These are phyloP conservation scores for Aurelia aurita DNA, from an alignment of 30 jellyfish, hydroid and myxozoan species.

Conservation along the genomic window DNA sequence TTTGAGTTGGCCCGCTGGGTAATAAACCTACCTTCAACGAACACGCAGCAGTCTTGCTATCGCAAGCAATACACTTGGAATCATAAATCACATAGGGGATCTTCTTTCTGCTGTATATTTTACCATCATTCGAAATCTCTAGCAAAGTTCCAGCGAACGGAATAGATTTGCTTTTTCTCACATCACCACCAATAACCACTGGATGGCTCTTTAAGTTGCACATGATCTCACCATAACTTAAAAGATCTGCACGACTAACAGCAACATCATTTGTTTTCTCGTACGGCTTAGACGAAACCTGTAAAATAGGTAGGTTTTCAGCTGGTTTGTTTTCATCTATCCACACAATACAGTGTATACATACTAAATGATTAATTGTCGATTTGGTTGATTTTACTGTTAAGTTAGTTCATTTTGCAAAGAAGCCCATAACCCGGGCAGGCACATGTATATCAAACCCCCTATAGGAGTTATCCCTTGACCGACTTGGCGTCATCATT, in stretches of 20 bases:
- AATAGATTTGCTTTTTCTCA: neutral
- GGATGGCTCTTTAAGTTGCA: neutral
- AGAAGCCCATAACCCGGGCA: too few relatives aligned
- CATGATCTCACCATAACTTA: neutral
- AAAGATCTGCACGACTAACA: neutral
- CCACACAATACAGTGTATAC: too few relatives aligned
- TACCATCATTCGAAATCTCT: constrained; percentile 19
- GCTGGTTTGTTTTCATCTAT: too few relatives aligned
- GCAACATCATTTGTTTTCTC: neutral
- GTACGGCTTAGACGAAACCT: neutral
- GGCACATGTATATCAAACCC: too few relatives aligned
- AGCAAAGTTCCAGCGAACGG: neutral
- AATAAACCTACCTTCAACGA: neutral
- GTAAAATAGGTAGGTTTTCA: too few relatives aligned
- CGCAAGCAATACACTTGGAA: constrained; percentile 24
- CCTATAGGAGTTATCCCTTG: too few relatives aligned
- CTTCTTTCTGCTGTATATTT: neutral
- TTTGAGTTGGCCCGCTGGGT: neutral
- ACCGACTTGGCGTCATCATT: too few relatives aligned
- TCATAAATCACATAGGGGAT: constrained; percentile 26
- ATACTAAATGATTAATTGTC: too few relatives aligned
- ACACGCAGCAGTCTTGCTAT: neutral
- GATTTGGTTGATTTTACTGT: too few relatives aligned
- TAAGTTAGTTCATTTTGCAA: too few relatives aligned
- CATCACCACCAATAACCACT: neutral